These are phyloP conservation scores for Atta colombica DNA, from an alignment of 1,140 invertebrate species.

Conservation along the genomic window DNA sequence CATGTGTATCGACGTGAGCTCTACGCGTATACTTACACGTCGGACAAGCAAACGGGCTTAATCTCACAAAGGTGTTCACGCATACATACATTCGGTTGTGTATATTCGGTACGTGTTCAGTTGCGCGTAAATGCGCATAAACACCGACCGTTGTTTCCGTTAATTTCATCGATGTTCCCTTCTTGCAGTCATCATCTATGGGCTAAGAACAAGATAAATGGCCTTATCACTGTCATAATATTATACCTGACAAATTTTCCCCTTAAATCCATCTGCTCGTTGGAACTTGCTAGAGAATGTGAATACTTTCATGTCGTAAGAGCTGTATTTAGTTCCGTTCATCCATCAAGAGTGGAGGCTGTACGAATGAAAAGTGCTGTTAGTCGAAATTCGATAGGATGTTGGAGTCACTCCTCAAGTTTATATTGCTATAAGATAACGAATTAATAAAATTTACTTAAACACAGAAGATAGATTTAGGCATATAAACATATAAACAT, in stretches of 20 bases:
- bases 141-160: constrained; percentile 48
- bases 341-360: not conserved
- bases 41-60: constrained; percentile 8
- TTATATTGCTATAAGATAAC: too few species aligned
- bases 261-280: not conserved
- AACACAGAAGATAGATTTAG: too few species aligned
- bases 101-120: not conserved
- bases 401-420: not conserved
- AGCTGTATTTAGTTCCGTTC: constrained; percentile 21
- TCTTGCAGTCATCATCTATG: constrained; percentile 77
- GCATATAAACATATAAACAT: too few species aligned
- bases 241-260: constrained; percentile 60
- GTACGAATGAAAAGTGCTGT: not conserved
- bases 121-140: constrained; percentile 25
- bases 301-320: not conserved
- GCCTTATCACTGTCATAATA: constrained; percentile 51
- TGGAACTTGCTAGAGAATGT: not conserved
- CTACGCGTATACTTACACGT: not conserved
- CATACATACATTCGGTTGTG: not conserved
- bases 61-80: constrained; percentile 27
- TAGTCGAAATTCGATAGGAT: not conserved
- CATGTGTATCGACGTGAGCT: constrained; percentile 13
- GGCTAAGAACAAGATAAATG: constrained; percentile 79
- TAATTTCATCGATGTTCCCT: constrained; percentile 31
- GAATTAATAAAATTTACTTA: too few species aligned